These are phyloP conservation scores for Nomada fabriciana DNA, from an alignment of 2,888 invertebrate species.

Conservation along the genomic window DNA sequence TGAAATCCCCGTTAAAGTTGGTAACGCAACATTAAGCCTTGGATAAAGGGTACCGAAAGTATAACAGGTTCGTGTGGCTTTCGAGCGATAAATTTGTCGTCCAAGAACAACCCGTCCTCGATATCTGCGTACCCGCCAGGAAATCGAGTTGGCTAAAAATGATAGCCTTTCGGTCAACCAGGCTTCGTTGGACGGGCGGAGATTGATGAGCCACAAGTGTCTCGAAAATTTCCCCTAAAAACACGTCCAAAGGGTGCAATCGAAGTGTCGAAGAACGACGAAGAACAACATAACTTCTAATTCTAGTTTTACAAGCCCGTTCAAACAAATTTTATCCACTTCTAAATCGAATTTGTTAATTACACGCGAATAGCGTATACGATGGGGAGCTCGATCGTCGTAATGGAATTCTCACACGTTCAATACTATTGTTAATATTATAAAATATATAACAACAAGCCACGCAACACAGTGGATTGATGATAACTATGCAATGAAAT, in stretches of 20 bases:
- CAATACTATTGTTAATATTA: too few species aligned
- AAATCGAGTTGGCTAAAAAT: not conserved
- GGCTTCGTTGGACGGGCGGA: not conserved
- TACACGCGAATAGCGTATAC: conserved; percentile 3
- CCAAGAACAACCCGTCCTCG: conserved; percentile 49
- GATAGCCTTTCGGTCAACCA: not conserved
- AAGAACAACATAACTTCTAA: not conserved
- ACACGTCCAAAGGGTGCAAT: not conserved
- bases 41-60: conserved; percentile 65
- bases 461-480: too few species aligned
- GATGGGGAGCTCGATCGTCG: too few species aligned
- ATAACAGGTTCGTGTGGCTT: conserved; percentile 52
- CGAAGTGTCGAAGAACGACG: not conserved
- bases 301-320: not conserved
- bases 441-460: too few species aligned
- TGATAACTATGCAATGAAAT: too few species aligned
- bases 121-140: not conserved
- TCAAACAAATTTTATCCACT: not conserved
- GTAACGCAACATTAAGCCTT: conserved; percentile 65
- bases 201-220: conserved; percentile 4
- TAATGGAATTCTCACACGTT: too few species aligned
- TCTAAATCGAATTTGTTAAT: not conserved
- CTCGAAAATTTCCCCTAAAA: not conserved
- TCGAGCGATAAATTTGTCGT: conserved; percentile 65
- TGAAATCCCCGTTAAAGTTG: conserved; percentile 63